A percentile compares a stretch with the other conserved stretches of the same genome.
Conservation (phyloP, 2,797 vertebrate species). For the Sebastes ruberrimus region DNA sequence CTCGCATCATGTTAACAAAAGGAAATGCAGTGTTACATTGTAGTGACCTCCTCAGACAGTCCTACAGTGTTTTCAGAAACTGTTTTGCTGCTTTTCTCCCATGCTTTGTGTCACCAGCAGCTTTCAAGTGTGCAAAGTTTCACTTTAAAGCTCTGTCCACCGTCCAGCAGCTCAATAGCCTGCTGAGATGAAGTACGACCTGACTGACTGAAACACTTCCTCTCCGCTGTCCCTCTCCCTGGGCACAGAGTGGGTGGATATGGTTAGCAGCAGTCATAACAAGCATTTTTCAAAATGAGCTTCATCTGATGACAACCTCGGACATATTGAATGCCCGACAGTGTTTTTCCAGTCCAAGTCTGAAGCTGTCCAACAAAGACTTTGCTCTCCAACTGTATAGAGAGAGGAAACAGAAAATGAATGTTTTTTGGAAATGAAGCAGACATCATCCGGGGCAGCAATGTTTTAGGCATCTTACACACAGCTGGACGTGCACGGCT, state of each 20-base stretch:
- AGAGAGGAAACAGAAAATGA: slow-evolving; percentile 42
- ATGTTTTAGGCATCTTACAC: slow-evolving; percentile 37
- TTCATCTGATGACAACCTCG: slow-evolving; percentile 72
- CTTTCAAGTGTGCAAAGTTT: slow-evolving; percentile 10
- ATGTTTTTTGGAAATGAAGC: slow-evolving; percentile 42
- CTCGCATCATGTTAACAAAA: background rate
- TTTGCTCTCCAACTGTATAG: slow-evolving; percentile 31
- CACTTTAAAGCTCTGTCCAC: slow-evolving; percentile 28
- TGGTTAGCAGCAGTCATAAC: slow-evolving; percentile 74
- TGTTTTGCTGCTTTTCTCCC: background rate
- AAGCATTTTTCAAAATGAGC: slow-evolving; percentile 75
- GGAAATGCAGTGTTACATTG: background rate
- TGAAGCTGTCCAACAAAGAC: slow-evolving; percentile 62
- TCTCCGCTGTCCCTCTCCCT: slow-evolving; percentile 57
- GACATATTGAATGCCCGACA: slow-evolving; percentile 68
- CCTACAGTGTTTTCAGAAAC: background rate
- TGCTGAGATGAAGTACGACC: slow-evolving; percentile 65
- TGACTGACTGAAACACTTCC: slow-evolving; percentile 70
- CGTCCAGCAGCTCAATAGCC: slow-evolving; percentile 46
- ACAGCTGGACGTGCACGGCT: slow-evolving; percentile 42
- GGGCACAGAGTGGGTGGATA: slow-evolving; percentile 68
- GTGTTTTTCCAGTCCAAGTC: slow-evolving; percentile 65
- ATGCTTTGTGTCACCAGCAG: background rate
- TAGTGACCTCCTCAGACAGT: background rate
- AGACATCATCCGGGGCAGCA: slow-evolving; percentile 34